Percentiles rank a stretch among this genome's conserved stretches.
Conservation (phyloP, 2,888 invertebrate species). For the Abrostola tripartita region DNA sequence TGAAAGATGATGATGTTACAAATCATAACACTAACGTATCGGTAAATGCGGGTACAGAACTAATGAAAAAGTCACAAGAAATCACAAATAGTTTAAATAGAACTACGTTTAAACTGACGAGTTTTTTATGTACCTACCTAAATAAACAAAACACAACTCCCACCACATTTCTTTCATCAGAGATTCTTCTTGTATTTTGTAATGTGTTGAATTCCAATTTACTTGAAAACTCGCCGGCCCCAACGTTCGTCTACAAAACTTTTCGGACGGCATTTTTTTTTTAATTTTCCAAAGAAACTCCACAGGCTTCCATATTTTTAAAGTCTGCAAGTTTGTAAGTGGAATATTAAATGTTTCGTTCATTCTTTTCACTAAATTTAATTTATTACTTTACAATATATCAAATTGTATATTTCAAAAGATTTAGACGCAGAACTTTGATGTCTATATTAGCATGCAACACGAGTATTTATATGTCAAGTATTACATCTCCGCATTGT, state of each 20-base stretch:
- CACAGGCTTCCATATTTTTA: slow-evolving; percentile 59
- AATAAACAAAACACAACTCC: slow-evolving; percentile 1
- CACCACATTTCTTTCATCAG: slow-evolving; percentile 6
- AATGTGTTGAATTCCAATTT: slow-evolving; percentile 58
- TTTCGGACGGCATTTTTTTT: slow-evolving; percentile 60
- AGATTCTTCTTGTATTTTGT: slow-evolving; percentile 42
- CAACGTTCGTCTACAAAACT: slow-evolving; percentile 55
- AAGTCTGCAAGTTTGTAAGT: slow-evolving; percentile 58
- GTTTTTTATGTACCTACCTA: no score
- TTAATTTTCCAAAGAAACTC: slow-evolving; percentile 59
- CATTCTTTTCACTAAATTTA: slow-evolving; percentile 41
- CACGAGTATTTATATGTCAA: slow-evolving; percentile 7
- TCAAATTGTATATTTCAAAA: slow-evolving; percentile 12
- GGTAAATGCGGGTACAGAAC: no score
- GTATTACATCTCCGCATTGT: slow-evolving; percentile 10
- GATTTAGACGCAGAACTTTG: slow-evolving; percentile 12
- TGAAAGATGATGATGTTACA: neutral
- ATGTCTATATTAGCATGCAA: slow-evolving; percentile 9
- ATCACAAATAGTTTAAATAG: no score
- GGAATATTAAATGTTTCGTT: slow-evolving; percentile 69
- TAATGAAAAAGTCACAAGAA: no score
- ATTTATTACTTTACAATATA: slow-evolving; percentile 40
- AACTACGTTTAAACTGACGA: no score
- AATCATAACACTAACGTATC: no score
- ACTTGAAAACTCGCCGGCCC: slow-evolving; percentile 41